phyloP scores from a whole-genome alignment of 2,888 invertebrate species.

The Zaprionus bogoriensis region DNA sequence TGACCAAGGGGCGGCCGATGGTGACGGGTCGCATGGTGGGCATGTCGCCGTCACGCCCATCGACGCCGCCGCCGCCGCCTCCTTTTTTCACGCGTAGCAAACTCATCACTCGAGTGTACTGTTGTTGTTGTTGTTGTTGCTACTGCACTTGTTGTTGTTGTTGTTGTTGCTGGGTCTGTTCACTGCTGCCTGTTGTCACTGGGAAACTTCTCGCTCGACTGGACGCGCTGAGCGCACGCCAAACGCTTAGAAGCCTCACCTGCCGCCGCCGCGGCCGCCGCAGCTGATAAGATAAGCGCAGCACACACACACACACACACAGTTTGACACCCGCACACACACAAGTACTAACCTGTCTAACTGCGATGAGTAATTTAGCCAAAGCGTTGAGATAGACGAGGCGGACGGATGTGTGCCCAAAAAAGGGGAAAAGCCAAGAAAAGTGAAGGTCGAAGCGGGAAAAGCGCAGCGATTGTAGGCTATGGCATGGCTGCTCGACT shows the following conservation, averaged over 20 bases:
- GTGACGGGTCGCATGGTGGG: conserved; percentile 69
- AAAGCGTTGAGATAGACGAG: conserved; percentile 12
- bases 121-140: neutral
- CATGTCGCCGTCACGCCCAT: conserved; percentile 50
- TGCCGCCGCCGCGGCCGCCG: conserved; percentile 14
- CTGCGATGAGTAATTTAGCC: conserved; percentile 28
- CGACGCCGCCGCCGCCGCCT: conserved; percentile 8
- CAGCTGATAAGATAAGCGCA: conserved; percentile 58
- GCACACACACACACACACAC: neutral
- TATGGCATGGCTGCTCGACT: neutral
- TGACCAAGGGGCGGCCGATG: conserved; percentile 61
- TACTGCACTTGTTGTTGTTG: neutral
- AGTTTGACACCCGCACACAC: conserved; percentile 2
- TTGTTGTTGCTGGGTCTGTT: neutral
- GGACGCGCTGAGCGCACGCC: conserved; percentile 22
- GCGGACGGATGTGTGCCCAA: conserved; percentile 27
- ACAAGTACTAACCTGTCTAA: no score
- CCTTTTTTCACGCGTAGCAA: conserved; percentile 55
- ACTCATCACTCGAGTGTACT: conserved; percentile 45
- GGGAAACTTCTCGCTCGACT: conserved; percentile 31
- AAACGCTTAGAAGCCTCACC: conserved; percentile 19
- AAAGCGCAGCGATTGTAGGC: neutral
- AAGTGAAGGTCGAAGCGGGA: conserved; percentile 1
- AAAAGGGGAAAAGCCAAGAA: conserved; percentile 33
- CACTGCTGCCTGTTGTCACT: conserved; percentile 32